phyloP scores from a whole-genome alignment of 37 sponge, comb jelly and placozoan genomes.

The Axinella damicornis region DNA sequence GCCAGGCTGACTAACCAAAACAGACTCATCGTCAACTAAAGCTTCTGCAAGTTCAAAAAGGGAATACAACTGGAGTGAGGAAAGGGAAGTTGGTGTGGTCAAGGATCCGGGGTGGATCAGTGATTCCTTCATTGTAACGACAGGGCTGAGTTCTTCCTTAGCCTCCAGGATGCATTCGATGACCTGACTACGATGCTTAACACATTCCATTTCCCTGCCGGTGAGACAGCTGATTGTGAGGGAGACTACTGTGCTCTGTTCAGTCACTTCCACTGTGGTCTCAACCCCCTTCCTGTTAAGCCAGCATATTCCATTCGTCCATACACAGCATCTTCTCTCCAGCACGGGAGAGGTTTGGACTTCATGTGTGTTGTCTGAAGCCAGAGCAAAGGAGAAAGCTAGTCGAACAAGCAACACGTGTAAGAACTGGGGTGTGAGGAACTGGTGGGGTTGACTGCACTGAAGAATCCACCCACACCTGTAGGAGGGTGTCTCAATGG shows the following conservation, averaged over 20 bases:
- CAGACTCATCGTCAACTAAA: not conserved
- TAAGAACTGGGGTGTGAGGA: too few relatives aligned
- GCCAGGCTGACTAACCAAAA: too few relatives aligned
- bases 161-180: conserved; percentile 15
- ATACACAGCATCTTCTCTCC: not conserved
- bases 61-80: not conserved
- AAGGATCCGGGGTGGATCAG: not conserved
- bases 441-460: too few relatives aligned
- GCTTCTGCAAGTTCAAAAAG: not conserved
- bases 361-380: not conserved
- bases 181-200: conserved; percentile 2
- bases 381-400: too few relatives aligned
- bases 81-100: not conserved
- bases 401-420: too few relatives aligned
- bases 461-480: too few relatives aligned
- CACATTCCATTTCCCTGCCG: too few relatives aligned
- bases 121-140: not conserved
- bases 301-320: not conserved
- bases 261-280: too few relatives aligned
- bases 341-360: not conserved
- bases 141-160: not conserved
- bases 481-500: too few relatives aligned
- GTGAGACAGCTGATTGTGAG: too few relatives aligned
- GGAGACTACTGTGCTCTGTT: too few relatives aligned
- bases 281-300: too few relatives aligned